A percentile compares a stretch with the other conserved stretches of the same genome.
phyloP scores from a whole-genome alignment of 1,140 invertebrate genomes.

The Drosophila lacertosa region DNA sequence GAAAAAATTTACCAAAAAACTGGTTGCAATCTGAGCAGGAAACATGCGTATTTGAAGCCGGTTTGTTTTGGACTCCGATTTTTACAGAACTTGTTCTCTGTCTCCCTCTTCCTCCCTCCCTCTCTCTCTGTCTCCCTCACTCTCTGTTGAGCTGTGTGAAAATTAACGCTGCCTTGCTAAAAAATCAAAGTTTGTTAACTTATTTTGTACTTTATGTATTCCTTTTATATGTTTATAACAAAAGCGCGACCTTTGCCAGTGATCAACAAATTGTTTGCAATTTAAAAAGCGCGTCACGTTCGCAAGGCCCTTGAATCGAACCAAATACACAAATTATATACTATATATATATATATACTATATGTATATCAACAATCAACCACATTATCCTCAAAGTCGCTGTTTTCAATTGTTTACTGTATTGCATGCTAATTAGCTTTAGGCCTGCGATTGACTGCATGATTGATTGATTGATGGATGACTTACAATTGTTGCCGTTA shows the following conservation, averaged over 20 bases:
- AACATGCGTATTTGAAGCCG: constrained; percentile 64
- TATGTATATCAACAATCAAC: constrained; percentile 9
- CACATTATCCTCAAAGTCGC: constrained; percentile 47
- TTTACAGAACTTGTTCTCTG: constrained; percentile 63
- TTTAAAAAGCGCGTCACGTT: constrained; percentile 55
- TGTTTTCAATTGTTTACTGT: constrained; percentile 66
- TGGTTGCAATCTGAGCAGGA: constrained; percentile 69
- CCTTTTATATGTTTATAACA: constrained; percentile 31
- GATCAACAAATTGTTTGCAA: constrained; percentile 53
- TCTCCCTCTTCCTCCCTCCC: not conserved
- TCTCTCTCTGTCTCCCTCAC: constrained; percentile 15
- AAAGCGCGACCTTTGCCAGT: constrained; percentile 53
- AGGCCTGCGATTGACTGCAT: constrained; percentile 53
- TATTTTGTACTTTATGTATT: not conserved
- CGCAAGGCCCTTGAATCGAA: constrained; percentile 36
- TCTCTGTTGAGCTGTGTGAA: constrained; percentile 33
- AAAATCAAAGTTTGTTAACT: constrained; percentile 12
- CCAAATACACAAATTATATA: not conserved
- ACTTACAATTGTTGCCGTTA: constrained; percentile 52
- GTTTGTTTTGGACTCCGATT: constrained; percentile 49
- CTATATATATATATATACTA: constrained; percentile 3
- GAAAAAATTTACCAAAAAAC: constrained; percentile 41
- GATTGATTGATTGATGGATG: constrained; percentile 40
- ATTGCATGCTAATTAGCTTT: constrained; percentile 76
- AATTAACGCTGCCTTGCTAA: constrained; percentile 55